Evolutionary conservation across 2,888 invertebrate genomes (phyloP), one percentile per base, ranked within the genome.

Genomic region (Tiliacea citrago): DNA sequence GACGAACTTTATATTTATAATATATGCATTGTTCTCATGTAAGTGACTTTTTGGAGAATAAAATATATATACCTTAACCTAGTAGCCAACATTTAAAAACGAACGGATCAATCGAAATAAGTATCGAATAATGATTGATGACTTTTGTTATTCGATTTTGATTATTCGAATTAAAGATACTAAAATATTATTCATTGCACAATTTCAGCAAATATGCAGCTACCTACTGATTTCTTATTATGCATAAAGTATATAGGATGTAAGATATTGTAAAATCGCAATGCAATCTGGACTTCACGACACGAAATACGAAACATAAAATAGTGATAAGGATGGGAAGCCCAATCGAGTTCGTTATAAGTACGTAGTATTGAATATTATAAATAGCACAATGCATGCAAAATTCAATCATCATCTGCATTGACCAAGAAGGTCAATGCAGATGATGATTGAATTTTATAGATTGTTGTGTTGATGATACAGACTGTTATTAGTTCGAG

Each of bases 181-280:
- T 72, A 9, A 61, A 76, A 35, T 21, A 58, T 65, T 16, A 58
- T 2, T 39, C 2, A 68, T 21, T 24, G 16, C 10, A 61, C 58
- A 24, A 61, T 18, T 39, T 24, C 10, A 47, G 0, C 18, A 35
- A 58, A 60, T 47, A 75, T 58, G 45, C 29, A 53, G 12, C 13
- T 42, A 69, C 12, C 13, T 42, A 69, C 12, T 55, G 29, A 69
- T 42, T 62, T 49, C 39, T 55, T 13, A 67, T 18, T 62, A 61
- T 10, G 12, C 8, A 13, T 18, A 1, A 9, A 39, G 39, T 8
- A 13, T 18, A 1, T 42, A 39, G 39, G 39, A 21, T 47, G 51
- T 69, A 69, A 53, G 47, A 39, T 61, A 53, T 78, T 69, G 47
- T 69, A 61, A 78, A 53, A 76, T 49, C 18, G 21, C 13, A 58